Base-by-base conservation (phyloP, 2,113 vertebrate genomes). In the Dolichallabes microphthalmus region DNA sequence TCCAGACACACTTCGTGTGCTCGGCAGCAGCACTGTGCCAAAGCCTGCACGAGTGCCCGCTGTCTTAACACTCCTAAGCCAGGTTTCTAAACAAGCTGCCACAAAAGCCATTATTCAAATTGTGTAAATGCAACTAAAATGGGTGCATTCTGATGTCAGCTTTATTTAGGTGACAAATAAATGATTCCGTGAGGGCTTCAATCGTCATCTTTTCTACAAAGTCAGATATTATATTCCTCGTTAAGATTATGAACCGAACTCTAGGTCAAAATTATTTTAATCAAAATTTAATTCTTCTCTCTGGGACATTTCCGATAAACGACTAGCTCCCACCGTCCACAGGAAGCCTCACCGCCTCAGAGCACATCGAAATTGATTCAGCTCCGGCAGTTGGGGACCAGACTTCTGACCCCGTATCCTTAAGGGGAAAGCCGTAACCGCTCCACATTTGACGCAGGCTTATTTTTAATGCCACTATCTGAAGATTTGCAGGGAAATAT, bases 381-480 rank as follows among this genome's bases (percentile, higher is more conserved):
- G 73, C 84, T 85, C 66, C 50, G 14, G 84, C 82, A 83, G 45
- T 53, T 58, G 73, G 84, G 86, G 85, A 89, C 77, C 52, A 80
- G 87, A 78, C 84, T 68, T 88, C 82, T 88, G 86, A 89, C 84
- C 87, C 84, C 7, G 10, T 22, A 25, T 83, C 87, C 86, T 87
- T 85, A 52, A 64, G 64, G 88, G 85, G 85, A 87, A 87, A 60
- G 64, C 71, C 52, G 25, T 68, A 82, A 86, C 83, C 30, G 55
- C 83, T 85, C 22, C 58, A 76, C 79, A 66, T 80, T 88, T 82
- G 85, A 69, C 61, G 63, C 39, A 82, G 55, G 61, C 88, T 89
- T 88, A 81, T 87, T 90, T 87, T 88, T 87, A 87, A 87, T 90
- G 86, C 45, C 86, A 86, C 87, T 86, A 85, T 85, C 83, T 66